These are phyloP conservation scores for Menidia menidia DNA, from an alignment of 2,797 vertebrate species.

Conservation along the genomic window DNA sequence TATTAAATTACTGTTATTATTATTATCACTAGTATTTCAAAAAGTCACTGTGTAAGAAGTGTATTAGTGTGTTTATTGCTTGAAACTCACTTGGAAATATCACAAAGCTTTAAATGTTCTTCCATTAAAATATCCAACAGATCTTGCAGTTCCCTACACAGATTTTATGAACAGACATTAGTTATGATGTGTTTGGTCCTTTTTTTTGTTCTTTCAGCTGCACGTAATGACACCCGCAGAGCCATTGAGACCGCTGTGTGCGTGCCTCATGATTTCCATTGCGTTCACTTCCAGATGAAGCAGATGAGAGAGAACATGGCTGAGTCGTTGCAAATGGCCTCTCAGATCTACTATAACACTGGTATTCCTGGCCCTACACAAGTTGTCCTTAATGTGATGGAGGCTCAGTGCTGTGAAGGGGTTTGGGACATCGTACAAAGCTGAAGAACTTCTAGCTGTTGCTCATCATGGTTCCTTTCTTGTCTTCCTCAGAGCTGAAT, in stretches of 20 bases:
- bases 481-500: conserved; percentile 60
- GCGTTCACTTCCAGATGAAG: conserved; percentile 80
- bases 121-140: background rate
- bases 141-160: background rate
- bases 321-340: conserved; percentile 74
- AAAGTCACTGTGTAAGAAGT: too few species aligned
- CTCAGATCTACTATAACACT: conserved; percentile 84
- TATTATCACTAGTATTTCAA: too few species aligned
- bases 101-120: background rate
- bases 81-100: background rate
- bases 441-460: background rate
- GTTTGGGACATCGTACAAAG: too few species aligned
- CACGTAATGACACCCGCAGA: conserved; percentile 56
- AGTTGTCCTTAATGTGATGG: background rate
- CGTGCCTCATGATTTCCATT: conserved; percentile 75
- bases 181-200: background rate
- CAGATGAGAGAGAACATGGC: conserved; percentile 59
- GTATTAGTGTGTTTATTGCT: too few species aligned
- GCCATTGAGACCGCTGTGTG: conserved; percentile 73
- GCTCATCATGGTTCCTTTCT: conserved; percentile 9
- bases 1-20: too few species aligned
- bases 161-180: background rate
- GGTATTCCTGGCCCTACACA: conserved; percentile 67
- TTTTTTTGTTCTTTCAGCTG: conserved; percentile 56
- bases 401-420: background rate